Percentiles rank a stretch among this genome's conserved stretches.
Conservation (phyloP, 2,113 vertebrate genomes). For the Protomyctophum bolini region DNA sequence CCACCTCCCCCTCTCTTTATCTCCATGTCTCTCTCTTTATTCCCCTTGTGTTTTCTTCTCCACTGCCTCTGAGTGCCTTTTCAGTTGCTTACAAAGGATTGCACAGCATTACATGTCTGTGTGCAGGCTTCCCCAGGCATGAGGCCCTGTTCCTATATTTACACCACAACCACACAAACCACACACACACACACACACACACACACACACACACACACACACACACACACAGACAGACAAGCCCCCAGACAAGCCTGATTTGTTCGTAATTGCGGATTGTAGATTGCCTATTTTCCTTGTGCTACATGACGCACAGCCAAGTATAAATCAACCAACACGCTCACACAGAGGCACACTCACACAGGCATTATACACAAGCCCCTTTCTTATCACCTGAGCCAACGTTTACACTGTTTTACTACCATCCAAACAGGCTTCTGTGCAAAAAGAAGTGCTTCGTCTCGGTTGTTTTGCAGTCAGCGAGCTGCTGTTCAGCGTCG, state of each 20-base stretch:
- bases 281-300: neutral
- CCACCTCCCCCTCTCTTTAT: neutral
- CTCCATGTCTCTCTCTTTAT: conserved; percentile 4
- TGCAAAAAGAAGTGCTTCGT: conserved; percentile 19
- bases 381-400: neutral
- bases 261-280: neutral
- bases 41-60: neutral
- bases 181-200: neutral
- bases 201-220: conserved; percentile 11
- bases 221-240: neutral
- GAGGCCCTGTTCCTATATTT: neutral
- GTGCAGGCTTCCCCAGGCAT: neutral
- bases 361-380: conserved; percentile 10
- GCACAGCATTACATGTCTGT: conserved; percentile 27
- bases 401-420: conserved; percentile 51
- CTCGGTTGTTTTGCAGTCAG: conserved; percentile 41
- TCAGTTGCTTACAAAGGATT: conserved; percentile 30
- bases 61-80: neutral
- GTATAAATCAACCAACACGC: neutral
- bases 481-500: conserved; percentile 28
- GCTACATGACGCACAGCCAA: too few relatives aligned
- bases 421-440: conserved; percentile 23
- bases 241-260: neutral
- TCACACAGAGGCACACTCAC: conserved; percentile 24
- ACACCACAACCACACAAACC: neutral